Percentiles rank a stretch among this genome's conserved stretches.
Conservation (phyloP, 2,113 vertebrate genomes). For the Cheirogaleus medius region DNA sequence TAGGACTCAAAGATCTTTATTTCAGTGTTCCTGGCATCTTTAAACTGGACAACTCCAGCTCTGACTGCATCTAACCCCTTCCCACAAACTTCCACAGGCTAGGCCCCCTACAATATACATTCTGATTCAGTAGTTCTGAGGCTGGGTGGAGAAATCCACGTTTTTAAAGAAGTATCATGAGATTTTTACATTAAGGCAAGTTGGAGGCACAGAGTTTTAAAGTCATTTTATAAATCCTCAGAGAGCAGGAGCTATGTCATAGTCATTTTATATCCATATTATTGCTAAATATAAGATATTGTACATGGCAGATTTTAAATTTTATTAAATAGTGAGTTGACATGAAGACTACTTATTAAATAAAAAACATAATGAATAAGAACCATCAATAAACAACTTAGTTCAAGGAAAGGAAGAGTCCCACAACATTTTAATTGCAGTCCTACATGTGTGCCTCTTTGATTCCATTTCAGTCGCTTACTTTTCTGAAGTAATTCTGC, state of each 20-base stretch:
- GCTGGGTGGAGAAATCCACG: not conserved
- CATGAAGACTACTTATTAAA: not conserved
- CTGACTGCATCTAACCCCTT: not conserved
- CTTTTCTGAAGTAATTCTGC: not conserved
- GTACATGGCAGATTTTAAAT: not conserved
- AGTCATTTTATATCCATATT: not conserved
- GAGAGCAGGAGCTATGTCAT: not conserved
- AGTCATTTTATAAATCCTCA: not conserved
- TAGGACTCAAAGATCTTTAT: not conserved
- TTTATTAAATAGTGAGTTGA: not conserved
- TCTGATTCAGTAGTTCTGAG: not conserved
- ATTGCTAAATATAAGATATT: not conserved
- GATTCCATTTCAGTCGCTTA: not conserved
- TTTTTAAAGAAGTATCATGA: not conserved
- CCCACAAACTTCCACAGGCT: not conserved
- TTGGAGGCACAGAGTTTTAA: not conserved
- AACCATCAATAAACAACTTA: not conserved
- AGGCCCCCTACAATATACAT: not conserved
- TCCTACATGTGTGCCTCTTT: not conserved
- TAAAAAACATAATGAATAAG: not conserved
- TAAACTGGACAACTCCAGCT: not conserved
- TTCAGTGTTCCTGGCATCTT: not conserved
- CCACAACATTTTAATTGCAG: not conserved
- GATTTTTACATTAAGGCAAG: not conserved
- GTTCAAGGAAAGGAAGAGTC: not conserved